Conservation (phyloP, 2,797 vertebrate genomes). For the Acomys russatus region DNA sequence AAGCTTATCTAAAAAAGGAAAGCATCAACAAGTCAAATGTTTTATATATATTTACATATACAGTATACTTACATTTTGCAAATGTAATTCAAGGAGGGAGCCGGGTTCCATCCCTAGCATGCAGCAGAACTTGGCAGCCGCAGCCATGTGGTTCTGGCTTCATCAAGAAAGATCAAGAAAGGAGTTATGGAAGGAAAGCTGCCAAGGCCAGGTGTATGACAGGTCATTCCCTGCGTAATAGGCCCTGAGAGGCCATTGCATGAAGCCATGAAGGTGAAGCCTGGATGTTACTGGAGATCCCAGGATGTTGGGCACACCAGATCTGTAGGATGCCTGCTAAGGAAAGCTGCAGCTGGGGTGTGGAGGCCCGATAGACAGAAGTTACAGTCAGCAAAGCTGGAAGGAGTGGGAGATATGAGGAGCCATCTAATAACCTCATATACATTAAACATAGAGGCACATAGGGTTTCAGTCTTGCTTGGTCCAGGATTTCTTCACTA, state of each 20-base stretch:
- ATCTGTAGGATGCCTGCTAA: not conserved
- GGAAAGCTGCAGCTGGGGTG: not conserved
- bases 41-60: not conserved
- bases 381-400: not conserved
- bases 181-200: not conserved
- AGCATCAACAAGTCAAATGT: not conserved
- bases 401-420: not conserved
- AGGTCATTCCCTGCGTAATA: not conserved
- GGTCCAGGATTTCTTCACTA: not conserved
- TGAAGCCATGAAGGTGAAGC: not conserved
- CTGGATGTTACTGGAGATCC: not conserved
- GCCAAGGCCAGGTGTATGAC: not conserved
- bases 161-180: not conserved
- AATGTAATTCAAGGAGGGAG: not conserved
- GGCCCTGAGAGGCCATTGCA: not conserved
- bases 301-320: not conserved
- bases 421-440: not conserved
- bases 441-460: not conserved
- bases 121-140: not conserved
- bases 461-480: not conserved
- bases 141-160: not conserved
- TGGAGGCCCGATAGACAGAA: not conserved
- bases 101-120: not conserved
- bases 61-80: conserved; percentile 3
- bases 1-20: not conserved